Conservation (phyloP, 2,888 invertebrate species). For the Synanthedon andrenaeformis region DNA sequence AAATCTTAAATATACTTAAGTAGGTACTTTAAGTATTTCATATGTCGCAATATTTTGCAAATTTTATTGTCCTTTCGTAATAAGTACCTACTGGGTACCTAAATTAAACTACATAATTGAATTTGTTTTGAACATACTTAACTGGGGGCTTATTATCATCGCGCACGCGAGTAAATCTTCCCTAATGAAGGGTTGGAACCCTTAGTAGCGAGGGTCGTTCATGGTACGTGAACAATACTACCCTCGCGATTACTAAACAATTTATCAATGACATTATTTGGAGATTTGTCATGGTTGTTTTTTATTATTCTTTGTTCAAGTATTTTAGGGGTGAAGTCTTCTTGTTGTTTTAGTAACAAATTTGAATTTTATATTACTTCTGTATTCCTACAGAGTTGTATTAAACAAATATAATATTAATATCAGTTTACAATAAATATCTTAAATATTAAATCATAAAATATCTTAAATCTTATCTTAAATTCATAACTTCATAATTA, state of each 20-base stretch:
- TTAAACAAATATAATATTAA: neutral
- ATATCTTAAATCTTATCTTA: too few species aligned
- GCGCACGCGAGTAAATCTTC: slow-evolving; percentile 41
- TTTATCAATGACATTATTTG: slow-evolving; percentile 25
- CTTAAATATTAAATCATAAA: too few species aligned
- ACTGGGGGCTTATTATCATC: slow-evolving; percentile 9
- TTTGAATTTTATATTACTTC: too few species aligned
- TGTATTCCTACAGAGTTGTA: neutral
- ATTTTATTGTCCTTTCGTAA: too few species aligned
- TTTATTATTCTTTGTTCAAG: neutral
- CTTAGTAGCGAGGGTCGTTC: slow-evolving; percentile 35
- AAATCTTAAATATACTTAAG: too few species aligned
- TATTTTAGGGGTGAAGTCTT: too few species aligned
- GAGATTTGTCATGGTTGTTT: neutral
- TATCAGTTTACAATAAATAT: too few species aligned
- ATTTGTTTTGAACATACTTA: neutral
- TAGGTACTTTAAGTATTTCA: too few species aligned
- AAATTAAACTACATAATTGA: neutral
- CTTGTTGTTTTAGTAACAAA: neutral
- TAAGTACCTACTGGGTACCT: too few species aligned
- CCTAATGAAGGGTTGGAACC: slow-evolving; percentile 44
- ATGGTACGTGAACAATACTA: slow-evolving; percentile 29
- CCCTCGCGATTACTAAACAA: slow-evolving; percentile 46
- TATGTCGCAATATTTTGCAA: too few species aligned
- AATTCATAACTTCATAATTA: too few species aligned